A percentile compares a stretch with the other conserved stretches of the same genome.
Conservation (phyloP, 2,797 vertebrate genomes). For the Gephyroberyx darwinii region DNA sequence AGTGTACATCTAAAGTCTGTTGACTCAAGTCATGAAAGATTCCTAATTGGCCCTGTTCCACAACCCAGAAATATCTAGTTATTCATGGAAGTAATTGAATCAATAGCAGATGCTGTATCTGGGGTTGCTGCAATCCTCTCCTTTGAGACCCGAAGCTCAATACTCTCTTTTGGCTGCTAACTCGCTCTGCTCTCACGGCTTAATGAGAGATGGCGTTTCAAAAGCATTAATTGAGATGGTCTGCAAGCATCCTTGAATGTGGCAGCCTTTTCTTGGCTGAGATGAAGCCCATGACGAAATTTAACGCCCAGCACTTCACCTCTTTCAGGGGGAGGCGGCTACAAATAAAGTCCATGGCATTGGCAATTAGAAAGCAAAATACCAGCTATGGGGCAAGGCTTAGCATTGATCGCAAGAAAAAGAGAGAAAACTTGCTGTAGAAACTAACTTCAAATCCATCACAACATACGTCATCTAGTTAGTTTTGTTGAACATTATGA, state of each 20-base stretch:
- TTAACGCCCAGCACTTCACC: slow-evolving; percentile 52
- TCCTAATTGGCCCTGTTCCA: slow-evolving; percentile 24
- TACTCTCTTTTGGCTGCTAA: slow-evolving; percentile 52
- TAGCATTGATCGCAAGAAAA: slow-evolving; percentile 12
- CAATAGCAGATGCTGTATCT: slow-evolving; percentile 62
- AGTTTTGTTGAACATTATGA: not conserved
- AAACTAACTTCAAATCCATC: slow-evolving; percentile 1
- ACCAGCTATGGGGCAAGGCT: not conserved
- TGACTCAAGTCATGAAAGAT: slow-evolving; percentile 40
- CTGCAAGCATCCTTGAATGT: slow-evolving; percentile 62
- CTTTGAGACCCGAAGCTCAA: slow-evolving; percentile 62
- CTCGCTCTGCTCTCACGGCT: slow-evolving; percentile 56
- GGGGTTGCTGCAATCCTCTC: slow-evolving; percentile 49
- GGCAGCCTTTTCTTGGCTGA: slow-evolving; percentile 55
- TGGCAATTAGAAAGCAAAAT: slow-evolving; percentile 46
- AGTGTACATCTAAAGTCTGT: slow-evolving; percentile 19
- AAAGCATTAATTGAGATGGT: slow-evolving; percentile 78
- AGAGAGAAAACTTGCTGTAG: not conserved
- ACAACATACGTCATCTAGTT: not conserved
- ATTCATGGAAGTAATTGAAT: slow-evolving; percentile 65
- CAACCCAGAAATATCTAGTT: slow-evolving; percentile 58
- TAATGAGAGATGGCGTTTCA: slow-evolving; percentile 80
- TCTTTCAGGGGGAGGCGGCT: slow-evolving; percentile 50
- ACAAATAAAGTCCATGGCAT: slow-evolving; percentile 61
- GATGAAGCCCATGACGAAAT: slow-evolving; percentile 63